Evolutionary conservation across 2,113 vertebrate species (phyloP).

Genomic region (Lates calcarifer): DNA sequence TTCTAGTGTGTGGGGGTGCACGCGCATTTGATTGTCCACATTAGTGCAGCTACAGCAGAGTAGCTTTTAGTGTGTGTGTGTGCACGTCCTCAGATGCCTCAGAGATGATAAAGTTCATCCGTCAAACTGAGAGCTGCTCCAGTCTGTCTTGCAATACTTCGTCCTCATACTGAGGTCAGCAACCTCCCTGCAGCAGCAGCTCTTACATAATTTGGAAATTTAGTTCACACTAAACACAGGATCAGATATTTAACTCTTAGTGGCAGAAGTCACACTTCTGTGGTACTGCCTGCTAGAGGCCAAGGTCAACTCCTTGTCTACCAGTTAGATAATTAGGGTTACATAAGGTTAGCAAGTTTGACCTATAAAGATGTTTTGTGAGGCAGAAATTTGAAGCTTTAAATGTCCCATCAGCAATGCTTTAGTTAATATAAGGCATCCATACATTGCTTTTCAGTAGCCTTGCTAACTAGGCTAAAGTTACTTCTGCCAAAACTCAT

Average conservation of each 20-base stretch:
- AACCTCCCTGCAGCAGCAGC: constrained; percentile 16
- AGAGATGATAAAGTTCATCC: constrained; percentile 20
- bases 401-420: neutral
- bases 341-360: neutral
- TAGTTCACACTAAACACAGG: constrained; percentile 4
- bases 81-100: constrained; percentile 29
- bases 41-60: constrained; percentile 1
- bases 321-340: neutral
- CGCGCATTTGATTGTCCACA: neutral
- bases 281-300: neutral
- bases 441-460: neutral
- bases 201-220: constrained; percentile 51
- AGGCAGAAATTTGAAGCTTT: neutral
- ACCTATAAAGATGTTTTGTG: neutral
- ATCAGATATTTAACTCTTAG: neutral
- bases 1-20: neutral
- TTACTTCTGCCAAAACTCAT: neutral
- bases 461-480: neutral
- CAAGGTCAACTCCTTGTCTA: neutral
- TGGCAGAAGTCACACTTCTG: constrained; percentile 9
- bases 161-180: constrained; percentile 53
- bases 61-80: neutral
- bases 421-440: neutral
- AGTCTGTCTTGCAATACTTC: constrained; percentile 38
- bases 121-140: constrained; percentile 39